phyloP scores from a whole-genome alignment of 2,797 vertebrate genomes.

The Brachymystax lenok region DNA sequence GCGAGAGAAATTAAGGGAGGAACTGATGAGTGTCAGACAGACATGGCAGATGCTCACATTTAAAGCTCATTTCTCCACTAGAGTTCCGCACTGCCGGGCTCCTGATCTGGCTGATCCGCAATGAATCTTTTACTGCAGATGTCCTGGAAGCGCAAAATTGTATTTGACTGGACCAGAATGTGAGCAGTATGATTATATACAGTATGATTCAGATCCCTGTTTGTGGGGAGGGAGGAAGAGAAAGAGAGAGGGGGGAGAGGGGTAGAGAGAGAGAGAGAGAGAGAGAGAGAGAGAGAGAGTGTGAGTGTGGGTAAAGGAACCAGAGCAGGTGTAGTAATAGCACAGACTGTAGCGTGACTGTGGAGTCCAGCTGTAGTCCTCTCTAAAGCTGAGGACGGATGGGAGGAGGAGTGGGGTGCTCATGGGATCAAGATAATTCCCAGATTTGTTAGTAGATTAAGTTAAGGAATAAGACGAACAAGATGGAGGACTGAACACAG shows the following conservation, averaged over 20 bases:
- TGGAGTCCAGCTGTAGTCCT: not conserved
- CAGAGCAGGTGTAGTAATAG: not conserved
- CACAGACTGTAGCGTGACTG: not conserved
- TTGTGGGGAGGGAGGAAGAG: not conserved
- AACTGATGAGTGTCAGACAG: conserved; percentile 56
- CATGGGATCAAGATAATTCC: not conserved
- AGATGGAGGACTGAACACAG: too few species aligned
- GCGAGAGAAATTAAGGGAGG: conserved; percentile 18
- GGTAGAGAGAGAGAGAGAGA: not conserved
- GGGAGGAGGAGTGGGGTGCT: not conserved
- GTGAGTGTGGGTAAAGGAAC: not conserved
- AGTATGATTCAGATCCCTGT: conserved; percentile 1
- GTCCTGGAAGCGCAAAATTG: conserved; percentile 29
- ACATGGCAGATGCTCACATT: conserved; percentile 62
- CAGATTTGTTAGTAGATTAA: not conserved
- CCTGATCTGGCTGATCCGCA: conserved; percentile 40
- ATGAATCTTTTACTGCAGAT: conserved; percentile 23
- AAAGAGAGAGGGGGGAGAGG: not conserved
- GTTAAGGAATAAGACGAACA: too few species aligned
- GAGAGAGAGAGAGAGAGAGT: not conserved
- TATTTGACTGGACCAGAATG: conserved; percentile 19
- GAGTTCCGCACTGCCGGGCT: conserved; percentile 18
- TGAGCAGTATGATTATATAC: not conserved
- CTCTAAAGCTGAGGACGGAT: not conserved
- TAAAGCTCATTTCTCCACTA: conserved; percentile 57